Conservation (phyloP, 2,113 vertebrate genomes). For the Trochalopteron elliotii region DNA sequence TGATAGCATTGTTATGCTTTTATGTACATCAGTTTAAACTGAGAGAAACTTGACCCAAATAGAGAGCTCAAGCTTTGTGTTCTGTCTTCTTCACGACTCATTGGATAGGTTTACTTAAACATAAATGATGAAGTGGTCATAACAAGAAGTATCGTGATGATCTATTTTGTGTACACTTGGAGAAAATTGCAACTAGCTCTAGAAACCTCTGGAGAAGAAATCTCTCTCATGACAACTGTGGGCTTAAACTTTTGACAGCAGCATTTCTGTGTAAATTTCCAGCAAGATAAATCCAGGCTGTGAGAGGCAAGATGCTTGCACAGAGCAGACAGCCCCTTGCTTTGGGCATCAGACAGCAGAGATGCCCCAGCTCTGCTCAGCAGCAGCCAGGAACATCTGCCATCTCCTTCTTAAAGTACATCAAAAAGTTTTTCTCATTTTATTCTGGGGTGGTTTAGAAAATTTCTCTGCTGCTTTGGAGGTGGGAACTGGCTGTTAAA, state of each 20-base stretch:
- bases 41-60: slow-evolving; percentile 45
- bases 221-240: neutral
- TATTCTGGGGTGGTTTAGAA: neutral
- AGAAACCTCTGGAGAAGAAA: neutral
- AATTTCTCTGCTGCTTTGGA: neutral
- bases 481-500: neutral
- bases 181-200: neutral
- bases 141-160: neutral
- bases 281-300: neutral
- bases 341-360: neutral
- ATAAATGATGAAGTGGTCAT: neutral
- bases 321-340: neutral
- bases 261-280: neutral
- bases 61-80: neutral
- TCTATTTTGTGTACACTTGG: neutral
- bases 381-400: neutral
- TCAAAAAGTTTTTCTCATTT: neutral
- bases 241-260: neutral
- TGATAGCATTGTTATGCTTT: slow-evolving; percentile 40
- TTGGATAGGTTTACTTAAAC: neutral
- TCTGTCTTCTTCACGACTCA: neutral
- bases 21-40: neutral
- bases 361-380: neutral
- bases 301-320: neutral
- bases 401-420: neutral